Percentiles rank a stretch among this genome's conserved stretches.
phyloP scores from a whole-genome alignment of 1,140 invertebrate species.

The Tribolium castaneum region DNA sequence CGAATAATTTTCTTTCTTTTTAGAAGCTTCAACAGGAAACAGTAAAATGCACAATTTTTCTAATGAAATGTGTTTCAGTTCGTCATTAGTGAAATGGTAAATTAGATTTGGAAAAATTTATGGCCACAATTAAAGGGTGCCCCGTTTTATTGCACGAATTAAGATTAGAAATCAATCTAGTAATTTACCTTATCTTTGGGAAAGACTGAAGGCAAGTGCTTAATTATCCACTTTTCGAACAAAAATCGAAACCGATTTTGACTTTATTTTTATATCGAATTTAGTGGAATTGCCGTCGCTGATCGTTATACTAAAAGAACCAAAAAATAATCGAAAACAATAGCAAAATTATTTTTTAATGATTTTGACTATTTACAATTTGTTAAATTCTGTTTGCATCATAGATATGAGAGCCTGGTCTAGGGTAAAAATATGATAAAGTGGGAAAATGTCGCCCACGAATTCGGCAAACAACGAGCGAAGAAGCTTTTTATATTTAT shows the following conservation, averaged over 20 bases:
- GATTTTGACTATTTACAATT: too few species aligned
- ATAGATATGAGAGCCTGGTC: not conserved
- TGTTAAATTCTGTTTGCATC: slow-evolving; percentile 20
- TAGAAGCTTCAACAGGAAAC: not conserved
- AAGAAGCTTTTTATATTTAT: slow-evolving; percentile 32
- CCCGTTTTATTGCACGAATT: slow-evolving; percentile 5
- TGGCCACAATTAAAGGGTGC: slow-evolving; percentile 21
- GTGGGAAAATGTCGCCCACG: not conserved
- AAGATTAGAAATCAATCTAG: slow-evolving; percentile 28
- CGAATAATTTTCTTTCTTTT: not conserved
- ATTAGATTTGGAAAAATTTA: slow-evolving; percentile 25
- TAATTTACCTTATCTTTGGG: slow-evolving; percentile 11
- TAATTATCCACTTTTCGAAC: not conserved
- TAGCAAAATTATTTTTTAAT: too few species aligned
- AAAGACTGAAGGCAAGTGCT: not conserved
- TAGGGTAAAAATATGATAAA: not conserved
- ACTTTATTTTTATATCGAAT: too few species aligned
- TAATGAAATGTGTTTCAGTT: not conserved
- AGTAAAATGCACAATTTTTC: not conserved
- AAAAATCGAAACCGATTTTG: not conserved
- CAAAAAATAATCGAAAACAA: too few species aligned
- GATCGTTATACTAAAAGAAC: too few species aligned
- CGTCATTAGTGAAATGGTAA: slow-evolving; percentile 9
- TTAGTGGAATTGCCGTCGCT: too few species aligned
- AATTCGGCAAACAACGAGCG: slow-evolving; percentile 13